Evolutionary conservation across 2,888 invertebrate genomes (phyloP).

Genomic region (Nomada flava): DNA sequence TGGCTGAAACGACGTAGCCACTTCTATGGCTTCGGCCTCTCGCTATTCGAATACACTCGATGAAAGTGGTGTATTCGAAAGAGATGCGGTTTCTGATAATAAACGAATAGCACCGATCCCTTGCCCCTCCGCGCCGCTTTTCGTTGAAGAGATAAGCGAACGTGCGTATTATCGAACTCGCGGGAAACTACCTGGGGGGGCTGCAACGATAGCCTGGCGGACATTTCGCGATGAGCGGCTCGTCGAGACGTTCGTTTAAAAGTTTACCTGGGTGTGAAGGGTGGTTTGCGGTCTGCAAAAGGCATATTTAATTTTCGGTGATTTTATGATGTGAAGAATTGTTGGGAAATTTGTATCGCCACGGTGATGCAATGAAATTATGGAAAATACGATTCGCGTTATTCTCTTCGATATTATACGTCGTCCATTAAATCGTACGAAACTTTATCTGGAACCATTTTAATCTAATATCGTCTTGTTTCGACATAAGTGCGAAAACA

Average conservation of each 20-base stretch:
- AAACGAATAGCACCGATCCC: slow-evolving; percentile 70
- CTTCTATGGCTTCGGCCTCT: slow-evolving; percentile 42
- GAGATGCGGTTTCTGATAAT: slow-evolving; percentile 74
- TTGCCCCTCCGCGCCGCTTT: neutral
- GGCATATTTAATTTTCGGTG: no score
- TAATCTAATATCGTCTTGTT: no score
- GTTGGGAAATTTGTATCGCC: no score
- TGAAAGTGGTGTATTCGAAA: slow-evolving; percentile 71
- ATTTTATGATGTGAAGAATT: no score
- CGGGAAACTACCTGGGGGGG: slow-evolving; percentile 33
- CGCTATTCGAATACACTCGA: slow-evolving; percentile 55
- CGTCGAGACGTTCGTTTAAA: neutral
- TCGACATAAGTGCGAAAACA: no score
- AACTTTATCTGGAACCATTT: no score
- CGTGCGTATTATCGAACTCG: slow-evolving; percentile 64
- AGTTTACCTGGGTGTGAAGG: neutral
- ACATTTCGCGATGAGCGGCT: slow-evolving; percentile 9
- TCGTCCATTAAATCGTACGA: no score
- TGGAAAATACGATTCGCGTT: no score
- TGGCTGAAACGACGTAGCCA: slow-evolving; percentile 39
- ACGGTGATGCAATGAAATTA: no score
- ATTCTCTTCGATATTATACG: no score
- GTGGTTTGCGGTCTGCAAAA: neutral
- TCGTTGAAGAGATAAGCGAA: slow-evolving; percentile 56
- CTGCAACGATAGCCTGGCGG: neutral